Percentiles rank a stretch among this genome's conserved stretches.
phyloP scores from a whole-genome alignment of 2,113 vertebrate genomes.

The Phylloscopus trochiloides region DNA sequence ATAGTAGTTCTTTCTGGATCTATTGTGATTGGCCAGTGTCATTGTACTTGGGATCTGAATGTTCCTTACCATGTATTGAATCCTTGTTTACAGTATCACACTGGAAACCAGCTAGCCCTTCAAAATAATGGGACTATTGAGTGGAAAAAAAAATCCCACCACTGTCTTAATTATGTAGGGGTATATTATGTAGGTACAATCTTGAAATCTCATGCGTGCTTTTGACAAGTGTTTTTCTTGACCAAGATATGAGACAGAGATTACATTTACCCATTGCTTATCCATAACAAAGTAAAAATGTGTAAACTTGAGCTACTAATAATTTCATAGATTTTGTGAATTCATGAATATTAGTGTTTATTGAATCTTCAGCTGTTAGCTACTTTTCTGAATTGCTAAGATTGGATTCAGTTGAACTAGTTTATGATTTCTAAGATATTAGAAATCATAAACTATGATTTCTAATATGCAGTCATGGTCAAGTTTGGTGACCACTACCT shows the following conservation, averaged over 20 bases:
- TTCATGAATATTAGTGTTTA: background rate
- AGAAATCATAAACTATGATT: too few relatives aligned
- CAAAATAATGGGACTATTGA: background rate
- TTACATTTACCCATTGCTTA: background rate
- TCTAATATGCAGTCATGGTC: background rate
- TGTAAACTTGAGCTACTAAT: background rate
- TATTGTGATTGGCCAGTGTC: background rate
- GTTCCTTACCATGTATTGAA: background rate
- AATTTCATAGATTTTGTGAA: background rate
- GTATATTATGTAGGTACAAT: background rate
- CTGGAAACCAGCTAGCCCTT: background rate
- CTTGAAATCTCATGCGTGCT: background rate
- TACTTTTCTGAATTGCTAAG: background rate
- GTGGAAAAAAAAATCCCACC: too few relatives aligned
- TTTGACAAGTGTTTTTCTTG: background rate
- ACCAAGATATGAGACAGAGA: background rate
- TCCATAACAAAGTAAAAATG: background rate
- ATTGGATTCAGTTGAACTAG: background rate
- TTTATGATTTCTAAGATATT: background rate
- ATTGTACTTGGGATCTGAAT: background rate
- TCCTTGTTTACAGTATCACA: background rate
- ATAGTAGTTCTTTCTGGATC: background rate
- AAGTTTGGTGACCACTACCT: background rate
- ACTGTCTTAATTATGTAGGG: background rate
- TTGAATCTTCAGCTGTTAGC: background rate